phyloP scores from a whole-genome alignment of 2,888 invertebrate species.

The Platycheirus albimanus region DNA sequence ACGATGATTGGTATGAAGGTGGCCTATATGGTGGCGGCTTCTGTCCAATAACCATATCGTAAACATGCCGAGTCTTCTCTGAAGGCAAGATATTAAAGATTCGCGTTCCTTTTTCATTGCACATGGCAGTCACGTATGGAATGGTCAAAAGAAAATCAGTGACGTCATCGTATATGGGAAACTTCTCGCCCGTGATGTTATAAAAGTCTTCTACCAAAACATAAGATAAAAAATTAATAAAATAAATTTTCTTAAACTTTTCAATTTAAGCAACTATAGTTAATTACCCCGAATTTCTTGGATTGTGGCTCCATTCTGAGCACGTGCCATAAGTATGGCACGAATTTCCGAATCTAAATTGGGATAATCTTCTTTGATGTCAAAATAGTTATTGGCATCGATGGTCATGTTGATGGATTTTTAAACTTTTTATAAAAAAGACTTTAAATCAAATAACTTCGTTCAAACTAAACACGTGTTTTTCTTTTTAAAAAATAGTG shows the following conservation, averaged over 20 bases:
- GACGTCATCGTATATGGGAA: conserved; percentile 79
- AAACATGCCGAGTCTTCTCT: conserved; percentile 79
- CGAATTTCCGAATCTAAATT: conserved; percentile 80
- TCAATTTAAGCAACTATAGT: too few species aligned
- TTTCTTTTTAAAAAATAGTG: too few species aligned
- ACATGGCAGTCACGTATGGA: conserved; percentile 79
- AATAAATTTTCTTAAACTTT: too few species aligned
- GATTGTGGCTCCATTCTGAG: conserved; percentile 81
- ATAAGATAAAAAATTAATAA: neutral
- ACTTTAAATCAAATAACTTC: too few species aligned
- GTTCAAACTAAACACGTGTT: conserved; percentile 70
- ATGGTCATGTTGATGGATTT: conserved; percentile 78
- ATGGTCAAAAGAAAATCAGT: conserved; percentile 81
- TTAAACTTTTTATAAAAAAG: conserved; percentile 1
- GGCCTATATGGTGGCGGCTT: conserved; percentile 71
- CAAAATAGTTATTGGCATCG: conserved; percentile 76
- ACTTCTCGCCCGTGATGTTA: conserved; percentile 78
- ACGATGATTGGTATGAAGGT: conserved; percentile 43
- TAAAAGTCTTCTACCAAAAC: conserved; percentile 79
- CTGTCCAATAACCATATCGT: conserved; percentile 79
- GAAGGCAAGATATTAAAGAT: conserved; percentile 79
- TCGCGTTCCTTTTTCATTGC: conserved; percentile 78
- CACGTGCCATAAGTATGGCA: conserved; percentile 79
- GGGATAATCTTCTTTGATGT: conserved; percentile 78
- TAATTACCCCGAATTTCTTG: conserved; percentile 80